These are phyloP conservation scores for Zalophus californianus DNA, from an alignment of 2,797 vertebrate species.

Conservation along the genomic window DNA sequence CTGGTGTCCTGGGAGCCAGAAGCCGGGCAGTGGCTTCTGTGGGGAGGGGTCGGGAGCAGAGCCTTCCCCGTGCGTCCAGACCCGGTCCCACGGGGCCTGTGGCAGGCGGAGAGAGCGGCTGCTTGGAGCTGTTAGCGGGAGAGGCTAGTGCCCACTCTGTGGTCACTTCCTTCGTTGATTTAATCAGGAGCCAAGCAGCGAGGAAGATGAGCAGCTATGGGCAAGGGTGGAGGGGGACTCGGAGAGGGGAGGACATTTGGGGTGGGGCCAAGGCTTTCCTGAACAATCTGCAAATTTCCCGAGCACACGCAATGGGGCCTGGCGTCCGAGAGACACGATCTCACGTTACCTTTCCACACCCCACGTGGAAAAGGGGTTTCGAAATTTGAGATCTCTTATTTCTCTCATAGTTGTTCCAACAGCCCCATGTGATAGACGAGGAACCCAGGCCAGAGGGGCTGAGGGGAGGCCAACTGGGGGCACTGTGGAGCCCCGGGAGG, in stretches of 20 bases:
- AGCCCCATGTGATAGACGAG: not conserved
- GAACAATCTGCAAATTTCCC: constrained; percentile 53
- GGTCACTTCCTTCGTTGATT: constrained; percentile 75
- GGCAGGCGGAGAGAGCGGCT: constrained; percentile 26
- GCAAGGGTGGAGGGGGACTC: not conserved
- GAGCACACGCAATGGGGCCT: not conserved
- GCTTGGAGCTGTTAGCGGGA: constrained; percentile 44
- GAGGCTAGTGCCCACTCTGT: constrained; percentile 57
- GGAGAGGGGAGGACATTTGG: not conserved
- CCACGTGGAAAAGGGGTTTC: fast-evolving
- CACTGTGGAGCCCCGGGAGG: not conserved
- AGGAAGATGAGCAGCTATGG: constrained; percentile 18
- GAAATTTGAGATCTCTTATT: not conserved
- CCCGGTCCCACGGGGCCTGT: not conserved
- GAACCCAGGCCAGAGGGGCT: not conserved
- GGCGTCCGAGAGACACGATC: not conserved
- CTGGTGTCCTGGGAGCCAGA: not conserved
- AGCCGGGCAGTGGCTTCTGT: constrained; percentile 13
- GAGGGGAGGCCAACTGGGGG: not conserved
- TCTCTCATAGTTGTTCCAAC: not conserved
- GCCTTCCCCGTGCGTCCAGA: not conserved
- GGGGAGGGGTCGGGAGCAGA: constrained; percentile 42
- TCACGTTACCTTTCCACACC: not conserved
- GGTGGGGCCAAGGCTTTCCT: constrained; percentile 41
- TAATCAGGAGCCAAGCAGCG: constrained; percentile 75